Percentiles rank a stretch among this genome's conserved stretches.
Conservation (phyloP, 2,888 invertebrate species). For the Drosophila quinaria region DNA sequence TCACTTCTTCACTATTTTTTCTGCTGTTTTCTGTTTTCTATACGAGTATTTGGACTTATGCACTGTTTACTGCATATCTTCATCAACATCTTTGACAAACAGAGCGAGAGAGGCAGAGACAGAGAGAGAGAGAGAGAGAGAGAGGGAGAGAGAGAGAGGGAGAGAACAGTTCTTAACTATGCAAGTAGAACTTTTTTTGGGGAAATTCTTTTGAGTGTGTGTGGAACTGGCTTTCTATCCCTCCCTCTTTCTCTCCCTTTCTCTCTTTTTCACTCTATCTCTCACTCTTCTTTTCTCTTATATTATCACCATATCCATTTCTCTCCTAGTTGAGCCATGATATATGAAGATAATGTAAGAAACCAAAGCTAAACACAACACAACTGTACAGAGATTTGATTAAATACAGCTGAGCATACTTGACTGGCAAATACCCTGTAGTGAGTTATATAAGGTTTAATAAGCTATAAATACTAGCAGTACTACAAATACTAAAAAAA, state of each 20-base stretch:
- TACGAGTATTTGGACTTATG: slow-evolving; percentile 32
- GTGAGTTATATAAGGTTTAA: neutral
- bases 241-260: neutral
- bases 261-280: neutral
- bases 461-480: too few species aligned
- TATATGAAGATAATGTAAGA: slow-evolving; percentile 32
- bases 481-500: too few species aligned
- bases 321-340: slow-evolving; percentile 4
- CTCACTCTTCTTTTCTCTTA: neutral
- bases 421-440: neutral
- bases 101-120: too few species aligned
- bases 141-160: neutral
- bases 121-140: neutral
- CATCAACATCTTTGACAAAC: slow-evolving; percentile 50
- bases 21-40: neutral
- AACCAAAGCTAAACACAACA: slow-evolving; percentile 15
- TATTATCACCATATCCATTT: neutral
- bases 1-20: neutral
- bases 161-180: slow-evolving; percentile 26
- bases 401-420: neutral
- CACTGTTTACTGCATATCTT: slow-evolving; percentile 41
- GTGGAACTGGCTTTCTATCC: slow-evolving; percentile 15
- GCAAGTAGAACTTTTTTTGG: neutral
- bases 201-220: neutral
- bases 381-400: slow-evolving; percentile 3